A percentile compares a stretch with the other conserved stretches of the same genome.
phyloP scores from a whole-genome alignment of 2,888 invertebrate species.

The Steinernema hermaphroditum region DNA sequence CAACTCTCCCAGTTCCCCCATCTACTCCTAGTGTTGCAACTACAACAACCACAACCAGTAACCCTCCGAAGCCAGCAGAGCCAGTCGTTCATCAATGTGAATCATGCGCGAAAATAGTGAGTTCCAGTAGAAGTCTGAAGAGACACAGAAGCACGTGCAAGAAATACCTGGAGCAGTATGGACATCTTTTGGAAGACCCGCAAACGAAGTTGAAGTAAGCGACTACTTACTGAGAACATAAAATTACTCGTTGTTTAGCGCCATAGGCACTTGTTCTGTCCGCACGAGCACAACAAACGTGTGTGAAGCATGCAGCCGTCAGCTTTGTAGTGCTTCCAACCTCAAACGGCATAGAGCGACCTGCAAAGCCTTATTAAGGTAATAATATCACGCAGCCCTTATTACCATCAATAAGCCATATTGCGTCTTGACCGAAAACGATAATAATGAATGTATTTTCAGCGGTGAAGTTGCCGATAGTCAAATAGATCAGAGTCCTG shows the following conservation, averaged over 20 bases:
- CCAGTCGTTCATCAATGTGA: not conserved
- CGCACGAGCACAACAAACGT: constrained; percentile 7
- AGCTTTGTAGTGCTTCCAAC: constrained; percentile 14
- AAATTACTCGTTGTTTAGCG: constrained; percentile 17
- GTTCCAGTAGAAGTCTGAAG: constrained; percentile 9
- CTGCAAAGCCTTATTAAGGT: constrained; percentile 8
- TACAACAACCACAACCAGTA: no score
- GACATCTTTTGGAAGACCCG: constrained; percentile 12
- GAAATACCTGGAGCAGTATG: constrained; percentile 18
- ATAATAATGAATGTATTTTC: not conserved
- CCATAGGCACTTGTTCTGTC: constrained; percentile 15
- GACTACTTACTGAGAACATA: no score
- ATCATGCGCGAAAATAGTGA: constrained; percentile 8
- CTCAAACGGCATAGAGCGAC: constrained; percentile 18
- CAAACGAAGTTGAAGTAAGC: not conserved
- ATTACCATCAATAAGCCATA: no score
- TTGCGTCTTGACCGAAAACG: no score
- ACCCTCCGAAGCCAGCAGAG: not conserved
- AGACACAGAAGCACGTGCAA: constrained; percentile 21
- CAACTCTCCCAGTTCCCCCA: no score
- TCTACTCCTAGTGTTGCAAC: no score
- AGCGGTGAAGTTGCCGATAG: not conserved
- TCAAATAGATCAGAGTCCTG: not conserved
- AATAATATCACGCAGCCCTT: no score
- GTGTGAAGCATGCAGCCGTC: constrained; percentile 10